These are phyloP conservation scores for Abrostola triplasia DNA, from an alignment of 2,888 invertebrate genomes.

Conservation along the genomic window DNA sequence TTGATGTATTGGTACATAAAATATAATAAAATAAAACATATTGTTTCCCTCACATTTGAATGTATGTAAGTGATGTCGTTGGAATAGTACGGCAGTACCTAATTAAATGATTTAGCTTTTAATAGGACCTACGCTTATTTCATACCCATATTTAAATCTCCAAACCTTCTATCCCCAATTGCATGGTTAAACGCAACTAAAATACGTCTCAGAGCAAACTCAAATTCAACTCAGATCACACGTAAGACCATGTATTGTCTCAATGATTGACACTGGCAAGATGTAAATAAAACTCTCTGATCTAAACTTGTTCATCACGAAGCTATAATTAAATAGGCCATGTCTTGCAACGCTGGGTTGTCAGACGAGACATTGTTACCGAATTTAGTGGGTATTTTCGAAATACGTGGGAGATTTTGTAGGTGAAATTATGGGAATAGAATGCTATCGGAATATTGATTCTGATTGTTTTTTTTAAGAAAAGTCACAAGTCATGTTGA, in stretches of 20 bases:
- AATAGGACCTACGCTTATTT: too few species aligned
- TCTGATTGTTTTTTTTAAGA: too few species aligned
- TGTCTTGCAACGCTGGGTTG: conserved; percentile 56
- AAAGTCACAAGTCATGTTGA: too few species aligned
- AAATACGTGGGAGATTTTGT: not conserved
- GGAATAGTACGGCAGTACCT: too few species aligned
- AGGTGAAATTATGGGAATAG: not conserved
- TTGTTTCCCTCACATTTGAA: too few species aligned
- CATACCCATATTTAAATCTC: not conserved
- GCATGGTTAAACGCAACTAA: too few species aligned
- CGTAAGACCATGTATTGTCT: conserved; percentile 54
- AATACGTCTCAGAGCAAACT: not conserved
- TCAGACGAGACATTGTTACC: not conserved
- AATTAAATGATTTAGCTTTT: too few species aligned
- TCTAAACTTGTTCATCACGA: conserved; percentile 78
- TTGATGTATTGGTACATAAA: too few species aligned
- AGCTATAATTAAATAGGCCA: conserved; percentile 72
- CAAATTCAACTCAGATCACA: conserved; percentile 9
- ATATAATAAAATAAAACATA: too few species aligned
- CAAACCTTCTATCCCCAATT: not conserved
- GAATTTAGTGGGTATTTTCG: not conserved
- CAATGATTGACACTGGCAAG: conserved; percentile 66
- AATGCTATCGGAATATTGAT: too few species aligned
- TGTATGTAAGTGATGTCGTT: too few species aligned
- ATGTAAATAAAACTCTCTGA: conserved; percentile 61